Conservation (phyloP, 2,113 vertebrate genomes). For the Elgaria multicarinata region DNA sequence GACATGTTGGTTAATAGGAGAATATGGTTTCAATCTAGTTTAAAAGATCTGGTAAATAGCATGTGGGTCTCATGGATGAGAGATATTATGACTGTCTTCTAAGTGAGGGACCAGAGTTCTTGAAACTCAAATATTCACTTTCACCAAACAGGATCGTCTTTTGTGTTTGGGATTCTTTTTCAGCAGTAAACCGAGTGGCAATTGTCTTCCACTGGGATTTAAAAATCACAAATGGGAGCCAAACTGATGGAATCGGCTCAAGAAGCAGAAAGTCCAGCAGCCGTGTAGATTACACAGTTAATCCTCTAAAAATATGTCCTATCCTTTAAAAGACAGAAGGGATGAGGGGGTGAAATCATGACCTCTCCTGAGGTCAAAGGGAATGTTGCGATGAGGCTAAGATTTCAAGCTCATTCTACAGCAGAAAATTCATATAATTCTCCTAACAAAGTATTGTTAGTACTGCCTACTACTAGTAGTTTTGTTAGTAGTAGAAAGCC, state of each 20-base stretch:
- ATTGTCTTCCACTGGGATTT: slow-evolving; percentile 35
- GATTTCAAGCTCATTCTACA: slow-evolving; percentile 11
- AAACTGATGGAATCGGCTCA: slow-evolving; percentile 27
- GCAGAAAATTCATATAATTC: slow-evolving; percentile 17
- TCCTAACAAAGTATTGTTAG: slow-evolving; percentile 15
- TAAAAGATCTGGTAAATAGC: not conserved
- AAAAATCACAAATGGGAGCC: slow-evolving; percentile 33
- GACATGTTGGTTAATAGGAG: not conserved
- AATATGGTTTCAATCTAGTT: not conserved
- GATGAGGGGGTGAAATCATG: not conserved
- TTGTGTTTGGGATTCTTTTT: not conserved
- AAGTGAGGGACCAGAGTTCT: not conserved
- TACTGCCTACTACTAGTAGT: not conserved
- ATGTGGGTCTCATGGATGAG: not conserved
- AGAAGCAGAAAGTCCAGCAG: slow-evolving; percentile 23
- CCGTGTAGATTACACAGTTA: slow-evolving; percentile 37
- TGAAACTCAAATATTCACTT: not conserved
- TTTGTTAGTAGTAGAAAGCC: not conserved
- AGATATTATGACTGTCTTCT: not conserved
- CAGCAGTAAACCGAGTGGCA: slow-evolving; percentile 4
- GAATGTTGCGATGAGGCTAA: slow-evolving; percentile 17
- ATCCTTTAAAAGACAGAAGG: slow-evolving; percentile 29
- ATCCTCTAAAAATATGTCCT: slow-evolving; percentile 35
- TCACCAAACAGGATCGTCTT: not conserved
- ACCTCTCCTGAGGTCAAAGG: slow-evolving; percentile 2